phyloP scores from a whole-genome alignment of 1,140 invertebrate genomes.

The Neodiprion lecontei region DNA sequence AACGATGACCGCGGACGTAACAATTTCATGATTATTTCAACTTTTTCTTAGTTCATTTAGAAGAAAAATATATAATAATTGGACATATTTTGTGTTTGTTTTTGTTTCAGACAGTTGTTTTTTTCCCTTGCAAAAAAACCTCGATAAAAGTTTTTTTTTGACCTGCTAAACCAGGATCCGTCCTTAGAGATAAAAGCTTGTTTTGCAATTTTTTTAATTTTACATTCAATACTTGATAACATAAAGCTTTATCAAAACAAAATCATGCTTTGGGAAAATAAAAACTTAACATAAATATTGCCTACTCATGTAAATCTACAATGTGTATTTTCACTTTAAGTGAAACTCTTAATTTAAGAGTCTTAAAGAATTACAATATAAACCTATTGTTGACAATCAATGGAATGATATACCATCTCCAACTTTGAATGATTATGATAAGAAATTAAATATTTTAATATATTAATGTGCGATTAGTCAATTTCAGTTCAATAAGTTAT shows the following conservation, averaged over 20 bases:
- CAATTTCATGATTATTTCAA: not conserved
- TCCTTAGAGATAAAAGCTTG: not conserved
- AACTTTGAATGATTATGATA: not conserved
- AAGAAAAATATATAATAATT: conserved; percentile 15
- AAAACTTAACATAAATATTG: no score
- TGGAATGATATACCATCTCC: not conserved
- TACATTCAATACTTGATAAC: no score
- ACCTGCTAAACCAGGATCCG: not conserved
- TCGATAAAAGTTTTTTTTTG: conserved; percentile 6
- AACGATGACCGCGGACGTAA: no score
- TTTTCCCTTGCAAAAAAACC: conserved; percentile 5
- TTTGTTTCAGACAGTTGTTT: conserved; percentile 12
- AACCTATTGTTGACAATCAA: not conserved
- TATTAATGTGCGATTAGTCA: not conserved
- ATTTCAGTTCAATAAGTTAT: not conserved
- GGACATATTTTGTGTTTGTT: not conserved
- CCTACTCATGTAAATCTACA: not conserved
- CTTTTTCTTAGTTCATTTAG: conserved; percentile 8
- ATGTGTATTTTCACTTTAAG: not conserved
- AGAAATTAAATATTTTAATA: not conserved
- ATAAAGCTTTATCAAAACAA: no score
- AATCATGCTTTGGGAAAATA: no score
- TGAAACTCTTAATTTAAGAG: conserved; percentile 1
- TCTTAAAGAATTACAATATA: not conserved
- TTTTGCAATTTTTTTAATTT: no score